Evolutionary conservation across 2,113 vertebrate genomes (phyloP).

Genomic region (Malurus alboscapulatus): DNA sequence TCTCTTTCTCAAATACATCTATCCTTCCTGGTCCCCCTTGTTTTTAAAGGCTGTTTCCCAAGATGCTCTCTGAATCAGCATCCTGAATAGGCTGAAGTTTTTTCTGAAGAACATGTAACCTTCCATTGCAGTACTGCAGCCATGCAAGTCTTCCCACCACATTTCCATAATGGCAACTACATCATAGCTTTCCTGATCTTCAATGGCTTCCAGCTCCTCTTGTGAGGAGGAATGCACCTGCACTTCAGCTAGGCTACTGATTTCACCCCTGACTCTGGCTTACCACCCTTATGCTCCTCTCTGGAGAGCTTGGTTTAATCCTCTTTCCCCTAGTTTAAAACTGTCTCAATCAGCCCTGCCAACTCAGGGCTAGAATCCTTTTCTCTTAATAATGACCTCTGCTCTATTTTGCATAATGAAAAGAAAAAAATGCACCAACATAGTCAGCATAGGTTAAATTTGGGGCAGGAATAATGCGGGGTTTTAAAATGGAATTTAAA

Average conservation of each 20-base stretch:
- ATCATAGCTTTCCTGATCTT: not conserved
- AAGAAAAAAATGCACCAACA: not conserved
- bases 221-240: too few relatives aligned
- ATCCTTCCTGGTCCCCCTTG: not conserved
- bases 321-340: not conserved
- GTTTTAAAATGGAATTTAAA: not conserved
- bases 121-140: not conserved
- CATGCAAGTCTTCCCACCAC: accelerated
- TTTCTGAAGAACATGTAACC: not conserved
- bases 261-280: not conserved
- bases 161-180: not conserved
- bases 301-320: not conserved
- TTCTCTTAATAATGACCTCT: not conserved
- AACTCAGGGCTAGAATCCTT: not conserved
- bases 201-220: not conserved
- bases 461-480: not conserved
- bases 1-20: not conserved
- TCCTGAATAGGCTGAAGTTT: not conserved
- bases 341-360: not conserved
- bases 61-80: not conserved
- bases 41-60: not conserved
- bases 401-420: not conserved
- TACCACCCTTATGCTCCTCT: not conserved
- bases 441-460: not conserved
- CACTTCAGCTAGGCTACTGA: not conserved